Percentiles rank a stretch among this genome's conserved stretches.
phyloP scores from a whole-genome alignment of 2,888 invertebrate genomes.

The Falcaria lacertinaria region DNA sequence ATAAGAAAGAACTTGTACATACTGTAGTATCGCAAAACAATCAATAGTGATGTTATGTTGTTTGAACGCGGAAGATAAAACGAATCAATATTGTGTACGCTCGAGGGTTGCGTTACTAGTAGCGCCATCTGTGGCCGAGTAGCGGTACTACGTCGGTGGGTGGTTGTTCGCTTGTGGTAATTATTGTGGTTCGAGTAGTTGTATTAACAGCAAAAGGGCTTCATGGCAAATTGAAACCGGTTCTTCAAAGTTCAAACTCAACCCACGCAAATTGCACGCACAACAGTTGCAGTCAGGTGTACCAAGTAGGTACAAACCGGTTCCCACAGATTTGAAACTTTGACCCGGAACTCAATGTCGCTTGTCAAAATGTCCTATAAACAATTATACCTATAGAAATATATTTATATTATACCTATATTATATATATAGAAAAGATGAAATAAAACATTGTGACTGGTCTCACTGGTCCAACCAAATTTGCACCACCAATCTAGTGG shows the following conservation, averaged over 20 bases:
- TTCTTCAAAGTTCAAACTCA: conserved; percentile 11
- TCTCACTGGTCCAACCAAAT: too few relatives aligned
- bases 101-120: conserved; percentile 12
- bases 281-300: conserved; percentile 16
- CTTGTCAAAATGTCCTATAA: too few relatives aligned
- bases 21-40: conserved; percentile 49
- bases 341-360: conserved; percentile 8
- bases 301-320: conserved; percentile 25
- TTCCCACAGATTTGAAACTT: conserved; percentile 10
- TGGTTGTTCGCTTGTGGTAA: conserved; percentile 6
- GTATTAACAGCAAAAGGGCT: conserved; percentile 5
- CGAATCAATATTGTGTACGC: conserved; percentile 37
- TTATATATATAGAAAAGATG: too few relatives aligned
- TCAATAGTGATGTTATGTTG: conserved; percentile 48
- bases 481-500: too few relatives aligned
- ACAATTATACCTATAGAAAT: too few relatives aligned
- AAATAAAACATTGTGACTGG: too few relatives aligned
- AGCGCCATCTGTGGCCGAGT: conserved; percentile 59
- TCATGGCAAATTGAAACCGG: conserved; percentile 22
- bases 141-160: conserved; percentile 35
- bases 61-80: conserved; percentile 42
- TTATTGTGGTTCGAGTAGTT: conserved; percentile 6
- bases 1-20: conserved; percentile 35
- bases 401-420: too few relatives aligned
- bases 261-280: conserved; percentile 22